Percentiles rank a stretch among this genome's conserved stretches.
These are phyloP conservation scores for Ptilodon capucinus DNA, from an alignment of 2,888 invertebrate genomes.

Conservation along the genomic window DNA sequence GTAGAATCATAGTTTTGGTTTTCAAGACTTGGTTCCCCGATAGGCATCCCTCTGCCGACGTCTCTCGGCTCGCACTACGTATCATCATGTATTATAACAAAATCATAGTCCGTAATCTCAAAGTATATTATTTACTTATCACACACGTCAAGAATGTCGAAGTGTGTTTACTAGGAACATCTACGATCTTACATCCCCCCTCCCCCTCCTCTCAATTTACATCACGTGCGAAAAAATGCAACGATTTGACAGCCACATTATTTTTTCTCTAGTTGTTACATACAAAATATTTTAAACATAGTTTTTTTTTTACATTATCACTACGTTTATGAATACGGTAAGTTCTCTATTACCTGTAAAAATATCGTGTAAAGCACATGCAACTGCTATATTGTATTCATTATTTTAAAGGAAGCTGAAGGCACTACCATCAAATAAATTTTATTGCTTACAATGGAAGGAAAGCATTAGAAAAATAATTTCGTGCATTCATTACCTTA, in stretches of 20 bases:
- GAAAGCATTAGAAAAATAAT: constrained; percentile 77
- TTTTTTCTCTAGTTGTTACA: constrained; percentile 58
- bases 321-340: constrained; percentile 78
- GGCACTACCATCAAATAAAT: constrained; percentile 79
- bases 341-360: constrained; percentile 78
- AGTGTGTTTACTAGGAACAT: constrained; percentile 73
- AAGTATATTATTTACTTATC: constrained; percentile 46
- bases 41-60: constrained; percentile 65
- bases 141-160: constrained; percentile 66
- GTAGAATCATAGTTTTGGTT: constrained; percentile 71
- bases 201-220: constrained; percentile 51
- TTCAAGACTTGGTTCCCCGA: constrained; percentile 66
- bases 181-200: constrained; percentile 49
- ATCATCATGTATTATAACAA: constrained; percentile 20
- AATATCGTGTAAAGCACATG: constrained; percentile 79
- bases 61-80: constrained; percentile 42
- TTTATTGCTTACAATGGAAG: constrained; percentile 76
- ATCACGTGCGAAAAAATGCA: constrained; percentile 75
- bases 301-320: constrained; percentile 66
- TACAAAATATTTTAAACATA: constrained; percentile 74
- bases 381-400: constrained; percentile 67
- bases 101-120: constrained; percentile 54
- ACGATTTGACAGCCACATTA: constrained; percentile 76
- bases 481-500: constrained; percentile 65
- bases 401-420: constrained; percentile 75